phyloP scores from a whole-genome alignment of 2,888 invertebrate genomes.

The Chaitophorus viminalis region DNA sequence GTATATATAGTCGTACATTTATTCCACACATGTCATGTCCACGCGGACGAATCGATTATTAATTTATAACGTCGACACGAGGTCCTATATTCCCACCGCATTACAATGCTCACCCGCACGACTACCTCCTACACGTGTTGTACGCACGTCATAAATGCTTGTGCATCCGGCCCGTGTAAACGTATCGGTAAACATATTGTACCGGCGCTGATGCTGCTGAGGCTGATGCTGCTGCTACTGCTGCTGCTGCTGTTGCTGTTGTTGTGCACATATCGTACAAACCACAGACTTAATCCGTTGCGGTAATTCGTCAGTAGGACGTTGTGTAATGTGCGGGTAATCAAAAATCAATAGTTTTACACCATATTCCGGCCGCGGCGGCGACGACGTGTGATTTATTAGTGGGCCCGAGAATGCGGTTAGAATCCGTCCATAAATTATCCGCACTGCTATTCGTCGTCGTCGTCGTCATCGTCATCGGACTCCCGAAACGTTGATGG shows the following conservation, averaged over 20 bases:
- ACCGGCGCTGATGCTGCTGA: not conserved
- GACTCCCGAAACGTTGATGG: constrained; percentile 36
- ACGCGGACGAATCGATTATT: not conserved
- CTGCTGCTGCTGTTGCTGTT: not conserved
- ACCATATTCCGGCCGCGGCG: not conserved
- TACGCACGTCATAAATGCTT: not conserved
- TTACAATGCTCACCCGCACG: not conserved
- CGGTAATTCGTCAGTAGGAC: constrained; percentile 25
- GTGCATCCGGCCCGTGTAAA: constrained; percentile 1
- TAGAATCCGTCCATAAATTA: constrained; percentile 48
- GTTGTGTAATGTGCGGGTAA: not conserved
- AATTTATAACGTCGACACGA: not conserved
- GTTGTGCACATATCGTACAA: not conserved
- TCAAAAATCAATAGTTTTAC: constrained; percentile 56
- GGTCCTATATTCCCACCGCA: not conserved
- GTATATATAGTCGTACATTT: no score
- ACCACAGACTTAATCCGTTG: not conserved
- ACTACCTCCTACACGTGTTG: not conserved
- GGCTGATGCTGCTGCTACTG: no score
- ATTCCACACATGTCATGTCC: no score
- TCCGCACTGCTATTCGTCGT: constrained; percentile 2
- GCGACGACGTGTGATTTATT: constrained; percentile 41
- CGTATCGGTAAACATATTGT: not conserved
- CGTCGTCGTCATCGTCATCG: not conserved
- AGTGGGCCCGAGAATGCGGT: constrained; percentile 31